These are phyloP conservation scores for Coelopa pilipes DNA, from an alignment of 2,888 invertebrate genomes.

Conservation along the genomic window DNA sequence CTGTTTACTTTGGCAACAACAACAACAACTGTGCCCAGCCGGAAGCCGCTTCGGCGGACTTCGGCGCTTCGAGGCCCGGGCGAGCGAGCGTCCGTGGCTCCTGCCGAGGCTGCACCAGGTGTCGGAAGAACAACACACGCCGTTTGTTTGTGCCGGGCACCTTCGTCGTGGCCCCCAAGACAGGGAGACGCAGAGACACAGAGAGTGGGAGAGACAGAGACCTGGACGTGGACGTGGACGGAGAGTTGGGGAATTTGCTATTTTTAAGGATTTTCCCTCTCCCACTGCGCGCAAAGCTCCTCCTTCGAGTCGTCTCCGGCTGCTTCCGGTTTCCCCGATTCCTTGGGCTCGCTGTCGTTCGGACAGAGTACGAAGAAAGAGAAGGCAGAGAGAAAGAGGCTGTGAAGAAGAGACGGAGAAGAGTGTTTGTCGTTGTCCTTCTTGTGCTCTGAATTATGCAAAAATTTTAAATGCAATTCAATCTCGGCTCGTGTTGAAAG, in stretches of 20 bases:
- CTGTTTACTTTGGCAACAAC: constrained; percentile 31
- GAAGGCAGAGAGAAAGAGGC: too few species aligned
- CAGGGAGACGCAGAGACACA: too few species aligned
- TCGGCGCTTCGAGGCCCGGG: constrained; percentile 42
- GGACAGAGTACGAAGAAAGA: too few species aligned
- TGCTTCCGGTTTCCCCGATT: too few species aligned
- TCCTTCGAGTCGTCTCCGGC: too few species aligned
- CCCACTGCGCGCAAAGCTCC: too few species aligned
- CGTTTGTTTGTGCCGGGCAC: neutral
- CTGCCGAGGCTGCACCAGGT: constrained; percentile 50
- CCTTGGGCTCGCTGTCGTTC: too few species aligned
- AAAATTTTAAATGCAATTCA: constrained; percentile 64
- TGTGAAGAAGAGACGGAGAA: constrained; percentile 34
- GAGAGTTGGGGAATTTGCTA: constrained; percentile 51
- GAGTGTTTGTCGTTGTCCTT: constrained; percentile 7
- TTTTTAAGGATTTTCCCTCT: constrained; percentile 64
- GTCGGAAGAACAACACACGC: constrained; percentile 41
- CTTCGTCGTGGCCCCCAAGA: too few species aligned
- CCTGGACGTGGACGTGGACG: neutral
- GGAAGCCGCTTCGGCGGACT: neutral
- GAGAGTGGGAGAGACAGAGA: neutral
- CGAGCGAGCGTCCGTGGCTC: constrained; percentile 54
- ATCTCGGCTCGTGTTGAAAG: constrained; percentile 47
- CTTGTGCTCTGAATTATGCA: constrained; percentile 51
- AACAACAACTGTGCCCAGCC: neutral